Evolutionary conservation across 2,113 vertebrate species (phyloP), one percentile per base, ranked within the genome.

Genomic region (Rattus rattus): DNA sequence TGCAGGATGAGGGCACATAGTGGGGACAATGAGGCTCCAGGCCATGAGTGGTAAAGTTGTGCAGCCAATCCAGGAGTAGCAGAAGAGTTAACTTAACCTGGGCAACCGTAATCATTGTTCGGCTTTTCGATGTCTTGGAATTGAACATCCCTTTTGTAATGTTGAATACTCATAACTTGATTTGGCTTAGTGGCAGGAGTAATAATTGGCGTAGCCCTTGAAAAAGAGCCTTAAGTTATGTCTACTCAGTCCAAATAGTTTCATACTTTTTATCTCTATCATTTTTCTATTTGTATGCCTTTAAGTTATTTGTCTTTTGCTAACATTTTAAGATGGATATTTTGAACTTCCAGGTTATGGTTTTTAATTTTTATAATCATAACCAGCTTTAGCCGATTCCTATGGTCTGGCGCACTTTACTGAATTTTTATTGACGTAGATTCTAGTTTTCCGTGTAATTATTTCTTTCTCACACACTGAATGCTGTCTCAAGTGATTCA

Each of bases 161-260:
- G 9, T 14, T 3, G 59, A 16, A 28, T 4, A 28, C 59, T 90
- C 12, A 22, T 70, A 83, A 14, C 43, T 67, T 54, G 54, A 54
- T 92, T 24, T 77, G 86, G 33, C 30, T 43, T 65, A 52, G 16
- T 19, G 33, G 1, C 19, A 67, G 12, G n/a, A 17, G 63, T 79
- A 79, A 49, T 20, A 92, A 76, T 83, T 91, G 52, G 47, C 33
- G 7, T 72, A 30, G 56, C 67, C 22, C 70, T 88, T 93, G 1
- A 85, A 72, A 89, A 20, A 79, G 52, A n/a, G 22, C 30, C 14
- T 77, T 28, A 92, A 90, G 72, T 88, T 93, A 93, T 33, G 80
- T 63, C 5, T 6, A 87, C 20, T 67, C 59, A 86, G 19, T 93
- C 43, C 10, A 87, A 52, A 87, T 56, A 72, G 85, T 84, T 95